Percentiles rank a stretch among this genome's conserved stretches.
These are phyloP conservation scores for Morelia viridis DNA, from an alignment of 2,797 vertebrate species.

Conservation along the genomic window DNA sequence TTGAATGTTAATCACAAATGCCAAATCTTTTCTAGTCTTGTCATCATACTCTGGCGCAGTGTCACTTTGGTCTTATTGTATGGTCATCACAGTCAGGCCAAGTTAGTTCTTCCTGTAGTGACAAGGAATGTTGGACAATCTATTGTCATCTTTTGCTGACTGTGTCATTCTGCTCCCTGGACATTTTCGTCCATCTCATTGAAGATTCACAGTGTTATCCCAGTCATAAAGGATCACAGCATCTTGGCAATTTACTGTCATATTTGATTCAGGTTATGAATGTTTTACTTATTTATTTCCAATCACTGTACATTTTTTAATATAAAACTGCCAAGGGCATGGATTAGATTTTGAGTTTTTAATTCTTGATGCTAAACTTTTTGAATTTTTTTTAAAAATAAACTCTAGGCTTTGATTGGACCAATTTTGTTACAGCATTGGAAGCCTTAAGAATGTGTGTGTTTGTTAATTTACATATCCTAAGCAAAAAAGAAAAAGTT, in stretches of 20 bases:
- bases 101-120: neutral
- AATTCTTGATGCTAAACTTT: constrained; percentile 19
- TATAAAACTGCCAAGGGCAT: constrained; percentile 47
- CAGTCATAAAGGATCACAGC: constrained; percentile 62
- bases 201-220: constrained; percentile 59
- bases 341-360: constrained; percentile 44
- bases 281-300: constrained; percentile 14
- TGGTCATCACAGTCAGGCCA: constrained; percentile 54
- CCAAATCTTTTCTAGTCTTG: constrained; percentile 44
- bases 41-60: neutral
- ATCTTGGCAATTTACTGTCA: constrained; percentile 59
- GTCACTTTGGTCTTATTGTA: constrained; percentile 40
- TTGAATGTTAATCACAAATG: constrained; percentile 39
- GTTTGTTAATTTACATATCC: neutral
- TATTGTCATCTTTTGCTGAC: constrained; percentile 54
- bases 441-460: neutral
- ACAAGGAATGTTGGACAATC: constrained; percentile 46
- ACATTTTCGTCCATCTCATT: constrained; percentile 55
- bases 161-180: constrained; percentile 48
- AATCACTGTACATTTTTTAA: constrained; percentile 44
- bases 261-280: constrained; percentile 63
- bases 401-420: neutral
- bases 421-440: neutral
- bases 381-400: neutral
- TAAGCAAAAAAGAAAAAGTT: neutral